A percentile compares a stretch with the other conserved stretches of the same genome.
Evolutionary conservation across 2,888 invertebrate genomes (phyloP).

Genomic region (Netelia virgata): DNA sequence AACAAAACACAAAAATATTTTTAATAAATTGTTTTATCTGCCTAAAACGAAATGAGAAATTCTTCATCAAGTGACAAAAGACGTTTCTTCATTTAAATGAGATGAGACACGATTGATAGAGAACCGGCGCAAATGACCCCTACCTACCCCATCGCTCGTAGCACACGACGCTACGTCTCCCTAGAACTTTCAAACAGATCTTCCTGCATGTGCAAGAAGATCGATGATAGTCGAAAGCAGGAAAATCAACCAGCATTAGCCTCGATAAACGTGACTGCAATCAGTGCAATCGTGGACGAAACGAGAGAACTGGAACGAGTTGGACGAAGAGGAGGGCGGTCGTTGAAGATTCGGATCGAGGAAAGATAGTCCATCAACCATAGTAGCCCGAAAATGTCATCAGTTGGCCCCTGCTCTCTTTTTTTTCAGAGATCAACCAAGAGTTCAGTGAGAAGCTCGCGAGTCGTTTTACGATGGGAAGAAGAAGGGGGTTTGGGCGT

Average conservation of each 20-base stretch:
- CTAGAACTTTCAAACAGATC: not conserved
- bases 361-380: constrained; percentile 38
- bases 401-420: constrained; percentile 49
- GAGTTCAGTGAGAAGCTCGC: not conserved
- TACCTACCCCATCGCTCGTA: too few relatives aligned
- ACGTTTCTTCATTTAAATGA: too few relatives aligned
- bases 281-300: constrained; percentile 46
- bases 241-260: constrained; percentile 11
- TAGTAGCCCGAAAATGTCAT: constrained; percentile 34
- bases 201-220: not conserved
- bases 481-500: too few relatives aligned
- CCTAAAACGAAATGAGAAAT: too few relatives aligned
- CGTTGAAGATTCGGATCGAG: too few relatives aligned
- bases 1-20: too few relatives aligned
- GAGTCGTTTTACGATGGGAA: not conserved
- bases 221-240: constrained; percentile 8
- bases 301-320: constrained; percentile 41
- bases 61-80: too few relatives aligned
- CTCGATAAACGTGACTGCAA: constrained; percentile 29
- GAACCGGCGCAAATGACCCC: too few relatives aligned
- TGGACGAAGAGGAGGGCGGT: too few relatives aligned
- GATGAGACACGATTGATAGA: too few relatives aligned
- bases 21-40: too few relatives aligned
- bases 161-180: too few relatives aligned
- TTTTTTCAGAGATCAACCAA: not conserved